Evolutionary conservation across 2,888 invertebrate species (phyloP).

Genomic region (Agrochola macilenta): DNA sequence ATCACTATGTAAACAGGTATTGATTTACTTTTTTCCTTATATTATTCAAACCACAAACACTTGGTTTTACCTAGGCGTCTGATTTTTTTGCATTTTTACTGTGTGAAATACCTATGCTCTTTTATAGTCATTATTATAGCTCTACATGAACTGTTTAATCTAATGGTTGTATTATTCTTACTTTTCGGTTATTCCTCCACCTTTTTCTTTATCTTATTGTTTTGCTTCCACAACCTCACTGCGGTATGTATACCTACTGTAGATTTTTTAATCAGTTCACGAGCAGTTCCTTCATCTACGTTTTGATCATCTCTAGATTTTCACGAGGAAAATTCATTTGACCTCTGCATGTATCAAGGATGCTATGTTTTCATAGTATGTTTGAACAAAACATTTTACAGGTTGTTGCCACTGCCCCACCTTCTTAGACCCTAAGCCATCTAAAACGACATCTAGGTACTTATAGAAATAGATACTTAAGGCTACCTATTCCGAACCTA

Average conservation of each 20-base stretch:
- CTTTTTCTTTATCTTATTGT: background rate
- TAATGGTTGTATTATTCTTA: background rate
- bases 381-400: background rate
- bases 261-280: background rate
- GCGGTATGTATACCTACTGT: background rate
- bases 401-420: background rate
- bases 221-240: background rate
- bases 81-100: constrained; percentile 17
- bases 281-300: background rate
- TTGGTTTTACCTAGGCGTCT: constrained; percentile 19
- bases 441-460: background rate
- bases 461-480: background rate
- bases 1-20: constrained; percentile 36
- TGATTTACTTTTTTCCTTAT: constrained; percentile 53
- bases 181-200: background rate
- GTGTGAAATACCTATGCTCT: background rate
- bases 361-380: background rate
- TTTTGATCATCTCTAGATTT: background rate
- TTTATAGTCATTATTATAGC: too few relatives aligned
- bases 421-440: background rate
- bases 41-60: constrained; percentile 41
- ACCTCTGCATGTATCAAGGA: background rate
- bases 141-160: background rate
- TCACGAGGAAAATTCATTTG: too few relatives aligned
- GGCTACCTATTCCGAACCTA: constrained; percentile 4